Evolutionary conservation across 1,140 invertebrate species (phyloP), one percentile per base, ranked within the genome.

Genomic region (Latrodectus geometricus): DNA sequence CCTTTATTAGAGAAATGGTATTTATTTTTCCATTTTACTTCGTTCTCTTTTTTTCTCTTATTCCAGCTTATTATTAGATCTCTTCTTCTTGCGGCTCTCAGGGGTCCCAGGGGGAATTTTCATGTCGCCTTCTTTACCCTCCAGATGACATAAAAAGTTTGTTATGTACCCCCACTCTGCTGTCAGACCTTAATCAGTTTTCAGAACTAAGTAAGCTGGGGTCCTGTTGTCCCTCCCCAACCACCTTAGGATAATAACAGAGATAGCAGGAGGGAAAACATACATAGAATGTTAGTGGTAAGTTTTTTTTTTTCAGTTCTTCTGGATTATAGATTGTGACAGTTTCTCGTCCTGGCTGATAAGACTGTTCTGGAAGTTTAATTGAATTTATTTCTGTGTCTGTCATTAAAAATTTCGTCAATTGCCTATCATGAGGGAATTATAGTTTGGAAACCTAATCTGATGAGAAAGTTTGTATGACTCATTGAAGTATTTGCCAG

Each of bases 11-110:
- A 12, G 50, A 75, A 75, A 75, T 56, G 20, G 50, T 56, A 75
- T 75, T 75, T 75, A 75, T 75, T 75, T 75, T 75, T 17, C 50
- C 73, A 56, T 75, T 75, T 61, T 75, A 12, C 8, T 56, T 23
- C 14, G 5, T 54, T 8, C 11, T 5, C 35, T 5, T 35, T 35
- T 35, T 35, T 35, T 35, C 35, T 35, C 35, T 35, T 35, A 35
- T 35, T 35, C 35, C 35, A 20, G 50, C 35, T 75, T 61, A 56
- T 75, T 23, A 61, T 35, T 75, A 56, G 73, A 56, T 56, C n/a
- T 75, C 20, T 56, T 14, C 52, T 75, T 14, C n/a, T 23, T 49
- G 52, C 54, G 73, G 52, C 73, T 9, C 52, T 56, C n/a, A 8
- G 4, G 9, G 20, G 73, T 75, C 73, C 50, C 50, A 0, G 21